phyloP scores from a whole-genome alignment of 1,140 invertebrate genomes.

The Hypsibius dujardini region DNA sequence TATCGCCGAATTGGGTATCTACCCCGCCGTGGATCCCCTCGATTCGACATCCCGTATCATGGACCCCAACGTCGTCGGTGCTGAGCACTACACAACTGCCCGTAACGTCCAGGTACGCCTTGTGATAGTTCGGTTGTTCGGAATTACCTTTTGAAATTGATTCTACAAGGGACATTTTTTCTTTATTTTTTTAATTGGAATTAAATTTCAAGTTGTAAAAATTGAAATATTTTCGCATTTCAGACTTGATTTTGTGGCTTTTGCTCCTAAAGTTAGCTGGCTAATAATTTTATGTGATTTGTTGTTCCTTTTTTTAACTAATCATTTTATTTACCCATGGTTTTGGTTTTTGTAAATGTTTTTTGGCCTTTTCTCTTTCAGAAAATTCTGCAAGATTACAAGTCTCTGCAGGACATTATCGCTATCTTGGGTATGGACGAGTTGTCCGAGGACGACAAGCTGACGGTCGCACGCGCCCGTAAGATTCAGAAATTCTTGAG shows the following conservation, averaged over 20 bases:
- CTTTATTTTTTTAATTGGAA: no score
- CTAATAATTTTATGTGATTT: no score
- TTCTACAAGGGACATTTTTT: no score
- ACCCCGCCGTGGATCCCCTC: slow-evolving; percentile 92
- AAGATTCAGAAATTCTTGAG: slow-evolving; percentile 96
- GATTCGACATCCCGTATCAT: slow-evolving; percentile 97
- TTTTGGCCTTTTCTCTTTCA: background rate
- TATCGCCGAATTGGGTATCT: slow-evolving; percentile 87
- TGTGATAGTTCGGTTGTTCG: no score
- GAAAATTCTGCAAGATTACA: slow-evolving; percentile 51
- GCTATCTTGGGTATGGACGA: slow-evolving; percentile 99
- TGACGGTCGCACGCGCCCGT: slow-evolving; percentile 83
- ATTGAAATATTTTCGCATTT: no score
- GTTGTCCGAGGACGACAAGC: slow-evolving; percentile 93
- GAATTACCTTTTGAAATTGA: no score
- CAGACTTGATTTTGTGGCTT: no score
- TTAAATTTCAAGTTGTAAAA: no score
- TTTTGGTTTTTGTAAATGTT: no score
- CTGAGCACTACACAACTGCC: slow-evolving; percentile 82
- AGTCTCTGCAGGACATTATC: slow-evolving; percentile 88
- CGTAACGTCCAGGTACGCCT: slow-evolving; percentile 58
- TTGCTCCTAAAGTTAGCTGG: no score
- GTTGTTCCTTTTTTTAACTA: no score
- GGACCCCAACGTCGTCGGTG: slow-evolving; percentile 89
- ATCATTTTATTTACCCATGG: no score